Conservation (phyloP, 2,888 invertebrate genomes). For the Pyrrhia umbra region DNA sequence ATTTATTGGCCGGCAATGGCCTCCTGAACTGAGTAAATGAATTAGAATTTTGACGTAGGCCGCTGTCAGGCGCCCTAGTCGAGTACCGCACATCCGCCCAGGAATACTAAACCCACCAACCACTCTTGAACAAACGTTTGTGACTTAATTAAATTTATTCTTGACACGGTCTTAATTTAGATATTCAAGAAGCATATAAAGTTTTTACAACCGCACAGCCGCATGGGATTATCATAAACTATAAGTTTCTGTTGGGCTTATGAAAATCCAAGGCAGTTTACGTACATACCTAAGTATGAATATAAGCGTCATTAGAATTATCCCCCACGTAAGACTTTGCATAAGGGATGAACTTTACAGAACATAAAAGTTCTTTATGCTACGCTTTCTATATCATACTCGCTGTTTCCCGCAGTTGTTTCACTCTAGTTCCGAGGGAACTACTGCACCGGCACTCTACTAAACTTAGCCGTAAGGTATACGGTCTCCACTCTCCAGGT, state of each 20-base stretch:
- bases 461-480: no score
- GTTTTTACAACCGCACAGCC: slow-evolving; percentile 42
- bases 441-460: no score
- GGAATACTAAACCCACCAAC: slow-evolving; percentile 59
- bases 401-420: no score
- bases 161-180: slow-evolving; percentile 49
- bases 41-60: slow-evolving; percentile 65
- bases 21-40: slow-evolving; percentile 58
- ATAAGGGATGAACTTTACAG: slow-evolving; percentile 4
- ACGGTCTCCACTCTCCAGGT: no score
- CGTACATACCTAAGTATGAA: slow-evolving; percentile 4
- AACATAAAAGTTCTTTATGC: neutral
- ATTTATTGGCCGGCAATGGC: slow-evolving; percentile 58
- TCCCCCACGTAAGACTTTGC: neutral
- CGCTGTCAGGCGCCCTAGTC: slow-evolving; percentile 52
- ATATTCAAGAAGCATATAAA: slow-evolving; percentile 39
- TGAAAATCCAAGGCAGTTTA: slow-evolving; percentile 9
- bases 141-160: slow-evolving; percentile 59
- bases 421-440: no score
- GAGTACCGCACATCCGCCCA: slow-evolving; percentile 46
- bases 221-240: slow-evolving; percentile 31
- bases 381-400: neutral
- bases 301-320: neutral
- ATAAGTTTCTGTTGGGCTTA: slow-evolving; percentile 29
- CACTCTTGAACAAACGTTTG: slow-evolving; percentile 31